Conservation (phyloP, 2,888 invertebrate genomes). For the Leucozona laternaria region DNA sequence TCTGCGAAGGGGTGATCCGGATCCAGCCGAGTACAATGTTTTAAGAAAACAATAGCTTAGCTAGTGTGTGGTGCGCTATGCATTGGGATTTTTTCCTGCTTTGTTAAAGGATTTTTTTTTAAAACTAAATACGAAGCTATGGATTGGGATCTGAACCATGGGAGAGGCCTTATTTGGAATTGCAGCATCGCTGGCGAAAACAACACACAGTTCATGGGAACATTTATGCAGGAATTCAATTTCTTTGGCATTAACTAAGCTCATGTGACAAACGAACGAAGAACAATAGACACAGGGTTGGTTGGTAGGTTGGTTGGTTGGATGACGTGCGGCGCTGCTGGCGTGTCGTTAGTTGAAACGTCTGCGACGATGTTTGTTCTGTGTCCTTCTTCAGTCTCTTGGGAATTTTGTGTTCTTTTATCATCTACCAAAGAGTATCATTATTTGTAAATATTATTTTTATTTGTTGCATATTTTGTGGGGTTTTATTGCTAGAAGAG, state of each 20-base stretch:
- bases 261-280: constrained; percentile 47
- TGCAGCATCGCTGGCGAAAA: constrained; percentile 44
- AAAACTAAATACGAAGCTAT: constrained; percentile 13
- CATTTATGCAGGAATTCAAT: constrained; percentile 70
- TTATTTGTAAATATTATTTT: constrained; percentile 61
- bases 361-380: neutral
- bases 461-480: constrained; percentile 66
- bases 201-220: constrained; percentile 54
- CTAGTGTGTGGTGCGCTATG: constrained; percentile 47
- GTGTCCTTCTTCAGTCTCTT: constrained; percentile 41
- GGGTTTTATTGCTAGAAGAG: constrained; percentile 7
- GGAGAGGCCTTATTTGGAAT: constrained; percentile 50
- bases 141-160: neutral
- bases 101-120: constrained; percentile 51
- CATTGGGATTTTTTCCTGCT: constrained; percentile 67
- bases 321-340: neutral
- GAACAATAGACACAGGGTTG: constrained; percentile 63
- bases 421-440: constrained; percentile 68
- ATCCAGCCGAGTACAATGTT: constrained; percentile 36
- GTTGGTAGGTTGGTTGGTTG: constrained; percentile 36
- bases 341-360: constrained; percentile 15
- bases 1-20: constrained; percentile 62
- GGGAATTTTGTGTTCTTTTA: constrained; percentile 68
- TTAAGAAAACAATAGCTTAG: constrained; percentile 62
- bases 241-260: constrained; percentile 50